These are phyloP conservation scores for Ashinkailepas kermadecensis DNA, from an alignment of 2,888 invertebrate species.

Conservation along the genomic window DNA sequence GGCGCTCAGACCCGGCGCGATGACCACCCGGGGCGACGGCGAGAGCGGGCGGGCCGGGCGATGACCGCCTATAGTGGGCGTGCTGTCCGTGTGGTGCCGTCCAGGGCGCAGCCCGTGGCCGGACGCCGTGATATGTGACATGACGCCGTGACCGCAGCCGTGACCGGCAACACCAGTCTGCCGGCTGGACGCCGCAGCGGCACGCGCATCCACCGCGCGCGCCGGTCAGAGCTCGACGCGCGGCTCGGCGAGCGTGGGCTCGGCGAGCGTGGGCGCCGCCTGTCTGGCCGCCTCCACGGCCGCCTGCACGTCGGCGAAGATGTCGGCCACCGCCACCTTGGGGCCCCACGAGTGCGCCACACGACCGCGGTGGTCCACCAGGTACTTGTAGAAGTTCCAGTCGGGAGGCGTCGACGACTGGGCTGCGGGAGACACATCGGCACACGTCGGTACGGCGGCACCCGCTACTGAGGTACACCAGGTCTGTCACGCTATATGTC, in stretches of 20 bases:
- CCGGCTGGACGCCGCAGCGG: too few species aligned
- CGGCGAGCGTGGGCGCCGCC: slow-evolving; percentile 15
- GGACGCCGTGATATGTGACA: too few species aligned
- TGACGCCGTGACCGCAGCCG: too few species aligned
- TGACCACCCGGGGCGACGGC: too few species aligned
- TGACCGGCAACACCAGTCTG: too few species aligned
- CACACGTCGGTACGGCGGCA: not conserved
- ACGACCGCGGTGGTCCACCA: slow-evolving; percentile 44
- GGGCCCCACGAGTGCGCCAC: slow-evolving; percentile 46
- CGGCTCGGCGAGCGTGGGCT: not conserved
- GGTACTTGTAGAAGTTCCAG: slow-evolving; percentile 51
- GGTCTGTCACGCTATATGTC: too few species aligned
- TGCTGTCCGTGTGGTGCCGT: too few species aligned
- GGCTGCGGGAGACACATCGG: slow-evolving; percentile 32
- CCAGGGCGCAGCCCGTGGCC: too few species aligned
- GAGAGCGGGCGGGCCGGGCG: too few species aligned
- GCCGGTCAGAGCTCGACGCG: not conserved
- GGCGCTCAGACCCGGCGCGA: too few species aligned
- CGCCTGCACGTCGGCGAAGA: slow-evolving; percentile 37
- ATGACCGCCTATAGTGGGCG: too few species aligned
- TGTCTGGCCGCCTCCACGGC: slow-evolving; percentile 35
- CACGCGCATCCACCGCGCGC: not conserved
- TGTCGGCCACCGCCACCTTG: slow-evolving; percentile 39
- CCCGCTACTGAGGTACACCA: too few species aligned
- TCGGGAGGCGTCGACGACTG: slow-evolving; percentile 40